Conservation (phyloP, 2,888 invertebrate genomes). For the Lampropteryx suffumata region DNA sequence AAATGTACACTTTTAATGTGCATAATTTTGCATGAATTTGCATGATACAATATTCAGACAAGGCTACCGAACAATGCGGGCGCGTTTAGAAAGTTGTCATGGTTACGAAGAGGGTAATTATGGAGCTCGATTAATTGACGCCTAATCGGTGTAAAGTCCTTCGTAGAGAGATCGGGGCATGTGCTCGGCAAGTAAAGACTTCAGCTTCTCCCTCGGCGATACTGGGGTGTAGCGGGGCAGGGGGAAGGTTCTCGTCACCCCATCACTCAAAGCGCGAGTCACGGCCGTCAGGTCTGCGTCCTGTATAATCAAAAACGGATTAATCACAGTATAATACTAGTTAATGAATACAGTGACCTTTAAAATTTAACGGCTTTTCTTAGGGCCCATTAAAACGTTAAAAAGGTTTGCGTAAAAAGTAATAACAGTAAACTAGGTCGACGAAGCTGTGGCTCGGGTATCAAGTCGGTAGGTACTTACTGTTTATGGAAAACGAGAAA, state of each 20-base stretch:
- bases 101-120: constrained; percentile 5
- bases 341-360: constrained; percentile 19
- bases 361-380: constrained; percentile 10
- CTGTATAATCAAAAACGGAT: constrained; percentile 64
- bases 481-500: too few species aligned
- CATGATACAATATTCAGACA: too few species aligned
- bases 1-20: constrained; percentile 25
- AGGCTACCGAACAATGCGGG: not conserved
- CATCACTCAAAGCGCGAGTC: constrained; percentile 89
- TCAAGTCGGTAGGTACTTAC: not conserved
- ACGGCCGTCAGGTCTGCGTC: constrained; percentile 90
- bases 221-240: constrained; percentile 93
- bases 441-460: not conserved
- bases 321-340: constrained; percentile 28
- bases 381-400: constrained; percentile 1
- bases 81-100: constrained; percentile 2
- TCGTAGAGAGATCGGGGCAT: constrained; percentile 92
- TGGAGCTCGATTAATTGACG: constrained; percentile 6
- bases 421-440: too few species aligned
- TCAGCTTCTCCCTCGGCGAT: constrained; percentile 89
- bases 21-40: too few species aligned
- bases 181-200: constrained; percentile 91
- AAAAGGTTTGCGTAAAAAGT: not conserved
- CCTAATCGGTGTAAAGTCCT: constrained; percentile 84
- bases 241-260: constrained; percentile 91